phyloP scores from a whole-genome alignment of 2,113 vertebrate genomes.

The Choloepus hoffmanni region DNA sequence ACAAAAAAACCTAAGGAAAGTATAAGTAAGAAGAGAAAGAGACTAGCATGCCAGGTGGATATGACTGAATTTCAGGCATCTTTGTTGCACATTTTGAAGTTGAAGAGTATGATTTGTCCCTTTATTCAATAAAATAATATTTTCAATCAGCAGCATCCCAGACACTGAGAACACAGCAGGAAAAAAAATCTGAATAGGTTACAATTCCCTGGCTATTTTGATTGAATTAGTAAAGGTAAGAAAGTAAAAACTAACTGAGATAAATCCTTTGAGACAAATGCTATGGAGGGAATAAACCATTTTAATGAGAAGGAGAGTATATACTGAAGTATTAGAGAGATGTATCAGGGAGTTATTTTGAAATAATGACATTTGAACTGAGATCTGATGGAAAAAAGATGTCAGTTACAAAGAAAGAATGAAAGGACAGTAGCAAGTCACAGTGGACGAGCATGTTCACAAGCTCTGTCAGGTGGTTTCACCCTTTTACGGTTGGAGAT shows the following conservation, averaged over 20 bases:
- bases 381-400: not conserved
- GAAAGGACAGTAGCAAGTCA: not conserved
- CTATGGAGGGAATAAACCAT: not conserved
- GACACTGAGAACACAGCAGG: not conserved
- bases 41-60: not conserved
- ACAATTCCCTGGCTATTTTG: not conserved
- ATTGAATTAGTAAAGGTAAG: not conserved
- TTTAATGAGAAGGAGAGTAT: too few relatives aligned
- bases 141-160: not conserved
- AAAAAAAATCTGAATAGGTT: not conserved
- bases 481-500: not conserved
- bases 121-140: not conserved
- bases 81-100: not conserved
- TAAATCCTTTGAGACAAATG: not conserved
- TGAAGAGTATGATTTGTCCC: not conserved
- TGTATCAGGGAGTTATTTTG: not conserved
- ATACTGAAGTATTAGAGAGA: not conserved
- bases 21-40: not conserved
- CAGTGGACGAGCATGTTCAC: not conserved
- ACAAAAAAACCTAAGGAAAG: not conserved
- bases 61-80: not conserved
- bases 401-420: not conserved
- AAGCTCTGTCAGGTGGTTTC: not conserved
- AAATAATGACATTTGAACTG: not conserved
- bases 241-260: not conserved